phyloP scores from a whole-genome alignment of 2,113 vertebrate species.

The Protobothrops mucrosquamatus region DNA sequence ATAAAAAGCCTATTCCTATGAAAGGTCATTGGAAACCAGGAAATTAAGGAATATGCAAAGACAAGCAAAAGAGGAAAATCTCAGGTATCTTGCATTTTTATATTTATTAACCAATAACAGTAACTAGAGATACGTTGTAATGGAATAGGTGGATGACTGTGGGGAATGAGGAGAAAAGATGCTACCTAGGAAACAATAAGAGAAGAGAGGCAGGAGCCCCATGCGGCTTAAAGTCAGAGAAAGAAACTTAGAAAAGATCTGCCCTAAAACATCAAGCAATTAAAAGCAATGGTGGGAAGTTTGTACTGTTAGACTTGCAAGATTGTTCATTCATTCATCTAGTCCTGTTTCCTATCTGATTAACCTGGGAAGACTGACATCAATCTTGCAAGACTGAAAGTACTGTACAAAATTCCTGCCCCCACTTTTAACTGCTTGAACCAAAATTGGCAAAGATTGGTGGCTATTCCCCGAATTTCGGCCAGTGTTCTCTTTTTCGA shows the following conservation, averaged over 20 bases:
- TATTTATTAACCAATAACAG: neutral
- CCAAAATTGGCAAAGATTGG: neutral
- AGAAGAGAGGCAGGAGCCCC: neutral
- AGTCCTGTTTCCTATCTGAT: neutral
- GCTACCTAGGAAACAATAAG: neutral
- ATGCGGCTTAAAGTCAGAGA: neutral
- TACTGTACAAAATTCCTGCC: neutral
- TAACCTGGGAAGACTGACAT: neutral
- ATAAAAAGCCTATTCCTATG: neutral
- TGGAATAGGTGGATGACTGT: neutral
- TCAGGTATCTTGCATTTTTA: neutral
- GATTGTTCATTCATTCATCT: neutral
- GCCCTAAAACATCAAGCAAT: neutral
- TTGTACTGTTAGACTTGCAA: neutral
- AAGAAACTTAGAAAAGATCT: neutral
- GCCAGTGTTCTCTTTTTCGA: neutral
- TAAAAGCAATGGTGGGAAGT: neutral
- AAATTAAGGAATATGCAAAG: neutral
- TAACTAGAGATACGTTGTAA: neutral
- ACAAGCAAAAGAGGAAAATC: neutral
- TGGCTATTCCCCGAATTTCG: neutral
- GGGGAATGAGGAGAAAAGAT: neutral
- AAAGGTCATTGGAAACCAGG: neutral
- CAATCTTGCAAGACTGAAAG: neutral
- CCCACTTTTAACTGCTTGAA: neutral